Evolutionary conservation across 2,797 vertebrate genomes (phyloP).

Genomic region (Diplodus sargus): DNA sequence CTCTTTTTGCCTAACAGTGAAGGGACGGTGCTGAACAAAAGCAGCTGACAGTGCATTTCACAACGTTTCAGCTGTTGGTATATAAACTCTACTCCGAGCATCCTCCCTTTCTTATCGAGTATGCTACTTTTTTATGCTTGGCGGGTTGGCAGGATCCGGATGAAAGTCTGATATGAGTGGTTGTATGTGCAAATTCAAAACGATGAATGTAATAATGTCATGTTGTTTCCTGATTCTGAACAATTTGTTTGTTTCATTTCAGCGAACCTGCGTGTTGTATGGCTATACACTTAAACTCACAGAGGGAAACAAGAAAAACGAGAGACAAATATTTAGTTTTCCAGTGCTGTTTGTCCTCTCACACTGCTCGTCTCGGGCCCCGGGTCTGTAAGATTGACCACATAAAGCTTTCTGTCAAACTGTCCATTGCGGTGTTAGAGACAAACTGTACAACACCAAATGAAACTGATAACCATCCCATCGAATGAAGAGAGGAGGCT

Average conservation of each 20-base stretch:
- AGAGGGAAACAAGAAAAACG: background rate
- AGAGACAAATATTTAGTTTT: background rate
- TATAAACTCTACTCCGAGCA: background rate
- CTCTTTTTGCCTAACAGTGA: no score
- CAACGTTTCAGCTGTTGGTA: background rate
- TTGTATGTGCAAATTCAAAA: background rate
- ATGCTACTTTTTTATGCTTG: background rate
- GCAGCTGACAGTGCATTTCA: background rate
- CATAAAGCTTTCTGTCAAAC: conserved; percentile 36
- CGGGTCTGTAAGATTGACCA: conserved; percentile 1
- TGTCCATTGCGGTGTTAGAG: conserved; percentile 20
- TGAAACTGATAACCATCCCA: conserved; percentile 53
- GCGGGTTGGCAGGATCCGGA: no score
- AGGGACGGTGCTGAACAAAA: no score
- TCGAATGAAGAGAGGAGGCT: conserved; percentile 34
- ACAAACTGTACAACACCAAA: conserved; percentile 44
- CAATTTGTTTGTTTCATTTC: background rate
- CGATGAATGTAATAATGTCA: background rate
- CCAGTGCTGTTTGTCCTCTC: conserved; percentile 1
- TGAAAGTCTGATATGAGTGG: background rate
- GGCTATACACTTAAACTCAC: background rate
- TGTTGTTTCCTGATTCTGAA: background rate
- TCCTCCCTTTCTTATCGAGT: background rate
- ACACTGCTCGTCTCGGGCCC: background rate
- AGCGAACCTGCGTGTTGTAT: background rate